Evolutionary conservation across 2,113 vertebrate genomes (phyloP), one percentile per base, ranked within the genome.

Genomic region (Aepyceros melampus): DNA sequence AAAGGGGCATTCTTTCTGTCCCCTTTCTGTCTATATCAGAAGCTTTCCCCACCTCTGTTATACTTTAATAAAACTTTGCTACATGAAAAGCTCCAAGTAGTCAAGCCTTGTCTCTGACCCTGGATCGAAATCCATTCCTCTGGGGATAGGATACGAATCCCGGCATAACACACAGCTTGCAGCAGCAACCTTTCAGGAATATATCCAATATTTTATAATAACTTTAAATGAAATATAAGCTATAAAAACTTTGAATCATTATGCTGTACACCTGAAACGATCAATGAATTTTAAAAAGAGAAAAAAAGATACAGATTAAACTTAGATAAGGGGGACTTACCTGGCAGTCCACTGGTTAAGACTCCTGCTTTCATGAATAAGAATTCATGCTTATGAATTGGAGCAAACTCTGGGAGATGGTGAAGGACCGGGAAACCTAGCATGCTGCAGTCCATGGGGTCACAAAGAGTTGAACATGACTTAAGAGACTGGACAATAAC

Each of bases 281-380:
- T 78, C 43, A 62, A 7, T 31, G 14, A 29, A 45, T 78, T 78
- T 78, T 29, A 31, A 47, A 78, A 78, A 47, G 23, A 78, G 4
- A 11, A 47, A 31, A 79, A 82, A 82, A 82, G 79, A n/a, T n/a
- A 81, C 78, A 82, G 78, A 81, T 53, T 82, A 82, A 82, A 82
- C n/a, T 82, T 51, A 82, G 67, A 40, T 40, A 74, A 74, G n/a
- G n/a, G n/a, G 67, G n/a, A 40, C 67, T 74, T 74, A 40, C 10
- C n/a, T 23, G 19, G 67, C n/a, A 74, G 19, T 74, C 19, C 67
- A 40, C n/a, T 23, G 10, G n/a, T 74, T 74, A 74, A 74, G 67
- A 40, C 19, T 74, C 67, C 19, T 74, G 67, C 5, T 74, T 40
- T n/a, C n/a, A 74, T 64, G 60, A 64, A 33, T 64, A 33, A 16